Evolutionary conservation across 2,113 vertebrate species (phyloP).

Genomic region (Manacus vitellinus): DNA sequence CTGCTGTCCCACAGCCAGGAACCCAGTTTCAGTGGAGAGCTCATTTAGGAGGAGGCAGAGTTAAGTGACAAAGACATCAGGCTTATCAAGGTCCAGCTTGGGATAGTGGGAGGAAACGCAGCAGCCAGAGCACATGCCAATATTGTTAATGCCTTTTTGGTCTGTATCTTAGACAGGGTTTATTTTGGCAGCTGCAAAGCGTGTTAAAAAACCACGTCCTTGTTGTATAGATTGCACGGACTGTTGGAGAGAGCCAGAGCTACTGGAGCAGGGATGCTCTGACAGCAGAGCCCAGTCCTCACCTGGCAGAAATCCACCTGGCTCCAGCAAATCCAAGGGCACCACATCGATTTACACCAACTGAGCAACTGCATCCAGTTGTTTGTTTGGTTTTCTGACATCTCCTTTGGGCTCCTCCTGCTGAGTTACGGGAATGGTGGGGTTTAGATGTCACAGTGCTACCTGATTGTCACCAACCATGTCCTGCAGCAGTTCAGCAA

Average conservation of each 20-base stretch:
- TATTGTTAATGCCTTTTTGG: conserved; percentile 13
- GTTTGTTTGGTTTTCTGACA: not conserved
- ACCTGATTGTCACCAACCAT: not conserved
- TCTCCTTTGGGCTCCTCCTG: not conserved
- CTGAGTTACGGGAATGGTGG: not conserved
- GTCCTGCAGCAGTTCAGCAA: not conserved
- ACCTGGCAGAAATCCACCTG: not conserved
- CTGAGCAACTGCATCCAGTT: not conserved
- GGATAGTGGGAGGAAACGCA: not conserved
- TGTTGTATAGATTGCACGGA: not conserved
- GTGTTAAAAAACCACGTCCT: not conserved
- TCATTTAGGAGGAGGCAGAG: not conserved
- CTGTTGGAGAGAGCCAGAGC: not conserved
- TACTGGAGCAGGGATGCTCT: not conserved
- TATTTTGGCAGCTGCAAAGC: conserved; percentile 22
- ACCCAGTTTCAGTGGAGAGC: not conserved
- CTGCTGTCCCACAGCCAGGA: fast-evolving
- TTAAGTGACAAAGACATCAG: not conserved
- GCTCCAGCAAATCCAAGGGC: not conserved
- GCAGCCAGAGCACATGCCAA: not conserved
- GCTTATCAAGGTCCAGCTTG: not conserved
- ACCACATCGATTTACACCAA: not conserved
- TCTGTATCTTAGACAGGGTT: not conserved
- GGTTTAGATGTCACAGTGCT: not conserved
- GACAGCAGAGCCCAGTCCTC: not conserved